Base-by-base conservation (phyloP, 2,888 invertebrate genomes). In the Acanthacorydalis orientalis region DNA sequence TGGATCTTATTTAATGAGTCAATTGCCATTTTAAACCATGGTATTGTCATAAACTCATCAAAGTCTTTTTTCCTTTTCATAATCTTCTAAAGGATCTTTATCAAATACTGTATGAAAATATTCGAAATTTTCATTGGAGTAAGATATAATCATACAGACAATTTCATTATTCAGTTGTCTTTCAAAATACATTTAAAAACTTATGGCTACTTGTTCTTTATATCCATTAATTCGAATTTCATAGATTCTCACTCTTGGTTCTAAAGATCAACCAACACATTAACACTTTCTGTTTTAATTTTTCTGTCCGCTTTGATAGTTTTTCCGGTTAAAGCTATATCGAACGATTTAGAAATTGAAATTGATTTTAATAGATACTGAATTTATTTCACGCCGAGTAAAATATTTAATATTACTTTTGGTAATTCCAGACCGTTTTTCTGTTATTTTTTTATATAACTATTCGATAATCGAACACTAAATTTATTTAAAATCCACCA, bases 321-420 rank as follows among this genome's bases (percentile, higher is more conserved):
- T 69, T 84, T 89, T 43, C 98, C 98, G 3, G 97, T 97, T 31
- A 99, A 73, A 58, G 83, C 78, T 74, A 98, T 75, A 64, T 96
- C 93, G 55, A 99, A 69, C 45, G 95, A 86, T 51, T 83, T 89
- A 10, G 89, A 86, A 39, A 97, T 63, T 0, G 86, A 80, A 46
- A 80, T 75, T 37, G 93, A 69, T 57, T 74, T 77, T 4, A 90
- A 91, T 56, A 96, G 68, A 56, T 97, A 73, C 61, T 93, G 90
- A 45, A 96, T 97, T 43, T 98, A 98, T 47, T 98, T 98, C 53
- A 84, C 91, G 39, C 96, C 98, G 35, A 98, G 98, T 48, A 98
- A 68, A 39, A 99, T 72, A 10, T 98, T 98, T 43, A 99, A 71
- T 91, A 95, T 90, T 1, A 98, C 97, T 73, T 98, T 97, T 1